phyloP scores from a whole-genome alignment of 2,888 invertebrate species.

The Kryphioiulus occultus region DNA sequence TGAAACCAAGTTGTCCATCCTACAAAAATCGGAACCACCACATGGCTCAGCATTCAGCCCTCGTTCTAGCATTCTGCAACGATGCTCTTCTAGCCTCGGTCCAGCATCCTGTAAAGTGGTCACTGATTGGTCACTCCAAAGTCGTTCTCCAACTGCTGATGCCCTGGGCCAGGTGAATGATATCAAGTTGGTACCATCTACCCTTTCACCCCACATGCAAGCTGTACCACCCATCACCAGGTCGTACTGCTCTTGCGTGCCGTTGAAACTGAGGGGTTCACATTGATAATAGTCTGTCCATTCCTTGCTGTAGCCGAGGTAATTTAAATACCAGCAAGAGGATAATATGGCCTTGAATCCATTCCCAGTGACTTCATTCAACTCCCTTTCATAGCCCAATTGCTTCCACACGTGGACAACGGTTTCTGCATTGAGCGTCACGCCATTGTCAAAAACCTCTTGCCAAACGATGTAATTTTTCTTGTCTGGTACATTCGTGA shows the following conservation, averaged over 20 bases:
- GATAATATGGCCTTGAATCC: conserved; percentile 77
- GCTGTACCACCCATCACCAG: conserved; percentile 87
- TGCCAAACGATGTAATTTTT: conserved; percentile 78
- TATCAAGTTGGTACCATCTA: conserved; percentile 73
- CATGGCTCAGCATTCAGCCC: conserved; percentile 74
- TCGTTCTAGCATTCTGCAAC: conserved; percentile 75
- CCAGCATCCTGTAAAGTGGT: conserved; percentile 65
- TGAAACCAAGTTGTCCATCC: no score
- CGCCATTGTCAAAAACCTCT: conserved; percentile 84
- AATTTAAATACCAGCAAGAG: conserved; percentile 87
- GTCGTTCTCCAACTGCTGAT: conserved; percentile 82
- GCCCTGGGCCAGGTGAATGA: conserved; percentile 82
- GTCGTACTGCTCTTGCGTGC: conserved; percentile 66
- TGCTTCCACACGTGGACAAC: conserved; percentile 84
- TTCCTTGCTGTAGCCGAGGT: conserved; percentile 72
- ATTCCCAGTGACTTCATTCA: conserved; percentile 66
- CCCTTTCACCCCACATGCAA: conserved; percentile 91
- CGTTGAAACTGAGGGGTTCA: conserved; percentile 56
- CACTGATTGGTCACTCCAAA: conserved; percentile 72
- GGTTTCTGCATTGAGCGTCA: conserved; percentile 68
- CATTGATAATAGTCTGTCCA: conserved; percentile 73
- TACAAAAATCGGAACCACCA: conserved; percentile 74
- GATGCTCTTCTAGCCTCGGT: conserved; percentile 73
- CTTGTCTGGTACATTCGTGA: background rate
- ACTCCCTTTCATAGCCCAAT: conserved; percentile 57